These are phyloP conservation scores for Calonectris borealis DNA, from an alignment of 2,113 vertebrate species.

Conservation along the genomic window DNA sequence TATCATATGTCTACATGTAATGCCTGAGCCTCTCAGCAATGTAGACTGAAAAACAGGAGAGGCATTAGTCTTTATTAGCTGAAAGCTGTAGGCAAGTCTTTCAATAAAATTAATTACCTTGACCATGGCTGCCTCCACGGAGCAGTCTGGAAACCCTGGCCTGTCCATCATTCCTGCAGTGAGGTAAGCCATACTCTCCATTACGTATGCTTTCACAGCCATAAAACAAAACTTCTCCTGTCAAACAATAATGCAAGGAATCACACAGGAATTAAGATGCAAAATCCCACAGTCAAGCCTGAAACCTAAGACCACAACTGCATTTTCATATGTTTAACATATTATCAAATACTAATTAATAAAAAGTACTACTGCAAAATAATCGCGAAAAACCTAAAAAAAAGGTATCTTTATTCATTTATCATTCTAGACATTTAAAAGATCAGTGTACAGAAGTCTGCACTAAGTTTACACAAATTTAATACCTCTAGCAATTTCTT, in stretches of 20 bases:
- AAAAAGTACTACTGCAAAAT: not conserved
- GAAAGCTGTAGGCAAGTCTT: not conserved
- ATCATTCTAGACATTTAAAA: not conserved
- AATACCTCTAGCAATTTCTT: not conserved
- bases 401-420: not conserved
- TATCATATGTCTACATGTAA: accelerated
- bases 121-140: constrained; percentile 94
- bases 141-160: constrained; percentile 90
- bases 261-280: not conserved
- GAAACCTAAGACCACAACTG: not conserved
- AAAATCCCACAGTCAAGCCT: not conserved
- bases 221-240: constrained; percentile 96
- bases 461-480: not conserved
- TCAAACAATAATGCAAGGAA: not conserved
- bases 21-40: not conserved
- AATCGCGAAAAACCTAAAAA: not conserved
- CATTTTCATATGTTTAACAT: not conserved
- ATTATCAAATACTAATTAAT: not conserved
- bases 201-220: constrained; percentile 87
- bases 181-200: constrained; percentile 99
- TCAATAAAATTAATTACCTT: constrained; percentile 75
- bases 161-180: constrained; percentile 95
- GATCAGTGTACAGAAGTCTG: not conserved
- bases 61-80: not conserved
- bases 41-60: not conserved